Evolutionary conservation across 2,113 vertebrate species (phyloP).

Genomic region (Leucoraja erinaceus): DNA sequence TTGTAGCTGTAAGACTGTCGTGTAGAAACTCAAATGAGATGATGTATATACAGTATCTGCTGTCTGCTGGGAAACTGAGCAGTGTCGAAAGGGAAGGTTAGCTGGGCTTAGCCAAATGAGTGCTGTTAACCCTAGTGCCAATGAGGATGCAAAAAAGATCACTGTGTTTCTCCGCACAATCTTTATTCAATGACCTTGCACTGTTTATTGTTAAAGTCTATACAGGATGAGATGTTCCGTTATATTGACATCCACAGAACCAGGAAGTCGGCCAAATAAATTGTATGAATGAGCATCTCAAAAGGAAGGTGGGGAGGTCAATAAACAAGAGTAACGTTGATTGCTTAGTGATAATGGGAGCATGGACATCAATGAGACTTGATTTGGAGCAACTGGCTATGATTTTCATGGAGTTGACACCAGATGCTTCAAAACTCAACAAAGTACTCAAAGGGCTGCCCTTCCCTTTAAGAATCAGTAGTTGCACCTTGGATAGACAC

Average conservation of each 20-base stretch:
- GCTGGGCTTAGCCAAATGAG: not conserved
- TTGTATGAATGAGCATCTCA: too few relatives aligned
- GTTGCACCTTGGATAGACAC: not conserved
- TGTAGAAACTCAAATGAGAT: not conserved
- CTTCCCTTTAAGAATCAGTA: not conserved
- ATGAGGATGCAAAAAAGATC: not conserved
- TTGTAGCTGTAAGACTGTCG: not conserved
- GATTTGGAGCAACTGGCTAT: too few relatives aligned
- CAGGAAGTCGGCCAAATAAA: too few relatives aligned
- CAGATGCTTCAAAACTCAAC: not conserved
- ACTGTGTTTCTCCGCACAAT: not conserved
- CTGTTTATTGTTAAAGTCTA: too few relatives aligned
- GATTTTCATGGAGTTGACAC: not conserved
- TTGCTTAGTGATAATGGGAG: too few relatives aligned
- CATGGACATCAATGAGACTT: too few relatives aligned
- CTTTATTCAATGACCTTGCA: too few relatives aligned
- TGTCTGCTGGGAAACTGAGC: not conserved
- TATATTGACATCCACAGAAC: too few relatives aligned
- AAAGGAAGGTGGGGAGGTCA: too few relatives aligned
- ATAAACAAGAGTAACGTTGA: too few relatives aligned
- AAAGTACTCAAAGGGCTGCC: not conserved
- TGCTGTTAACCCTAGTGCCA: not conserved
- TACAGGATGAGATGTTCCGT: too few relatives aligned
- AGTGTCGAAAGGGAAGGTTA: not conserved
- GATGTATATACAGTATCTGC: not conserved